A percentile compares a stretch with the other conserved stretches of the same genome.
phyloP scores from a whole-genome alignment of 2,113 vertebrate species.

The Emydura subglobosa region DNA sequence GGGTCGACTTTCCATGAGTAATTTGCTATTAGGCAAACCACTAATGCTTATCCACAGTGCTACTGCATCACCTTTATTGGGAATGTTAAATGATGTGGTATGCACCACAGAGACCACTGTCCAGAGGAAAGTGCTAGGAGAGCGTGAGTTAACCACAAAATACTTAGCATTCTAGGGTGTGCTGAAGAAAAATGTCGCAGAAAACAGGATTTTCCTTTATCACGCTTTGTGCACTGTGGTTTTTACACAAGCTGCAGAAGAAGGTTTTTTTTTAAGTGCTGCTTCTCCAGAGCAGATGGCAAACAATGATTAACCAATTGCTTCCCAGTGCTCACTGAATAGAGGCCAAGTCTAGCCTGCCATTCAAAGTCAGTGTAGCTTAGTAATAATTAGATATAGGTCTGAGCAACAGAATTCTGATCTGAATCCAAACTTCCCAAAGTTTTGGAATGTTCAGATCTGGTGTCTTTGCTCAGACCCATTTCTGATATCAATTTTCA shows the following conservation, averaged over 20 bases:
- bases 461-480: constrained; percentile 12
- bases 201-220: constrained; percentile 42
- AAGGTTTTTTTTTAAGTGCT: constrained; percentile 2
- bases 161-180: constrained; percentile 15
- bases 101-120: constrained; percentile 48
- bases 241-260: constrained; percentile 30
- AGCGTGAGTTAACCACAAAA: constrained; percentile 32
- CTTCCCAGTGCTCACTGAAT: constrained; percentile 25
- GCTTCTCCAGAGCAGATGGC: constrained; percentile 39
- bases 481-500: constrained; percentile 22
- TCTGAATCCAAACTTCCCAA: constrained; percentile 28
- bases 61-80: constrained; percentile 22
- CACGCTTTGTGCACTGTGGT: constrained; percentile 18
- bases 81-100: constrained; percentile 29
- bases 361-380: constrained; percentile 32
- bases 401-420: background rate
- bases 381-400: background rate
- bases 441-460: background rate
- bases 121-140: background rate
- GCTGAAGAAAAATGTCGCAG: background rate
- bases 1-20: background rate
- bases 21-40: constrained; percentile 7
- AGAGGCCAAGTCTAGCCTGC: constrained; percentile 36
- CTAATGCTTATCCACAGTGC: constrained; percentile 32
- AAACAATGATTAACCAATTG: constrained; percentile 66